Evolutionary conservation across 2,888 invertebrate species (phyloP).

Genomic region (Drosophila infuscata): DNA sequence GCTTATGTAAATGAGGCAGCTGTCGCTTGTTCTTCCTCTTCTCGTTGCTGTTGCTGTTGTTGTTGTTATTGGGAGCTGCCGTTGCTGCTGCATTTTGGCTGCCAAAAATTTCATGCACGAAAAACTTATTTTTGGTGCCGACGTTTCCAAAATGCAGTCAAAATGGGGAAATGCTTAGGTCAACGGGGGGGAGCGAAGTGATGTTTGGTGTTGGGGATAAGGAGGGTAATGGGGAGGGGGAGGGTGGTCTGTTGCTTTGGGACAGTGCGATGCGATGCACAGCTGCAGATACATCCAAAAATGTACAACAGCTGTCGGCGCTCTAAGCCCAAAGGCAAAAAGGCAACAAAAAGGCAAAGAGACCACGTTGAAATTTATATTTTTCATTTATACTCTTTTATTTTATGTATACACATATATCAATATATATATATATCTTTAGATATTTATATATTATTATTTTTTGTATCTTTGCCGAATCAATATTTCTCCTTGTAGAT

Average conservation of each 20-base stretch:
- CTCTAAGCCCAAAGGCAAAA: slow-evolving; percentile 29
- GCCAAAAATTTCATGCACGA: slow-evolving; percentile 56
- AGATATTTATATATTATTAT: neutral
- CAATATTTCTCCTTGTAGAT: neutral
- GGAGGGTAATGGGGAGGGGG: neutral
- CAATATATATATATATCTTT: neutral
- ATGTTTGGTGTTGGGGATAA: neutral
- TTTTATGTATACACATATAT: neutral
- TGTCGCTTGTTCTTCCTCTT: slow-evolving; percentile 7
- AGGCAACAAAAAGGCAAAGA: slow-evolving; percentile 16
- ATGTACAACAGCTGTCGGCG: slow-evolving; percentile 67
- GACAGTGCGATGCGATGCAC: slow-evolving; percentile 43
- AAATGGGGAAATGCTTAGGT: slow-evolving; percentile 10
- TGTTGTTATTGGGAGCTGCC: slow-evolving; percentile 16
- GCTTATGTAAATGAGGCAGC: slow-evolving; percentile 64
- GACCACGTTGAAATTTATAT: slow-evolving; percentile 26
- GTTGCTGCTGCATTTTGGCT: slow-evolving; percentile 38
- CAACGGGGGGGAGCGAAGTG: neutral
- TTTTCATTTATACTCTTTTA: slow-evolving; percentile 10
- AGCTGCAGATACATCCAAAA: slow-evolving; percentile 69
- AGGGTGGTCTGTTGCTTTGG: neutral
- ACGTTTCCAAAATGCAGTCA: slow-evolving; percentile 66
- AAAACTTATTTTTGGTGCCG: slow-evolving; percentile 72
- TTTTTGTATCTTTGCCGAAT: no score
- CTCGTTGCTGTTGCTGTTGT: slow-evolving; percentile 6